Evolutionary conservation across 2,113 vertebrate species (phyloP).

Genomic region (Xiphophorus couchianus): DNA sequence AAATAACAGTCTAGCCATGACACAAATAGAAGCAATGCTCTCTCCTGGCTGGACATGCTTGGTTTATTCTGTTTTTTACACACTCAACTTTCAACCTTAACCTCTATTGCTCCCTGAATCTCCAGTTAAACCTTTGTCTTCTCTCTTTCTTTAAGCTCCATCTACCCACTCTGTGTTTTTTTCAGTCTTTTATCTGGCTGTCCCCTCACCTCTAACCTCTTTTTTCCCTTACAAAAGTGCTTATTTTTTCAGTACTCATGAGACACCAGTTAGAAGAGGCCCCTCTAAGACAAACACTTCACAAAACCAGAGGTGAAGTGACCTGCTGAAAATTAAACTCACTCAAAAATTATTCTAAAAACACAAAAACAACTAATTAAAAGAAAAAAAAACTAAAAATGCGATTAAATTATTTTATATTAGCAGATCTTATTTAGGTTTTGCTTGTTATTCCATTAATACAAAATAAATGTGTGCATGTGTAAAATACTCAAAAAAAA

Average conservation of each 20-base stretch:
- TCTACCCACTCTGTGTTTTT: slow-evolving; percentile 53
- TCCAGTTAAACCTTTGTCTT: slow-evolving; percentile 30
- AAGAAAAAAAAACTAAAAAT: background rate
- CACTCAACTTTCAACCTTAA: slow-evolving; percentile 66
- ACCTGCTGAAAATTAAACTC: slow-evolving; percentile 42
- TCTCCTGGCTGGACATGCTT: slow-evolving; percentile 53
- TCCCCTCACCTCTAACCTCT: slow-evolving; percentile 62
- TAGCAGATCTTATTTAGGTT: slow-evolving; percentile 20
- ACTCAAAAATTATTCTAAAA: slow-evolving; percentile 44
- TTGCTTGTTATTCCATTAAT: slow-evolving; percentile 3
- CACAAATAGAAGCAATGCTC: slow-evolving; percentile 54
- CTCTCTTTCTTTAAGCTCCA: background rate
- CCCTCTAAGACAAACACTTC: slow-evolving; percentile 56
- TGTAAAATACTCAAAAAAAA: background rate
- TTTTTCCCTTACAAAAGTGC: slow-evolving; percentile 50
- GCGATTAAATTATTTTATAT: slow-evolving; percentile 40
- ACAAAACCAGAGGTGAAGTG: slow-evolving; percentile 62
- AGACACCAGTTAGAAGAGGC: slow-evolving; percentile 58
- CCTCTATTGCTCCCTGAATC: slow-evolving; percentile 29
- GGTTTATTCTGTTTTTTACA: slow-evolving; percentile 52
- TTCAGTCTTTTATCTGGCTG: slow-evolving; percentile 50
- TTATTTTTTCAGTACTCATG: slow-evolving; percentile 39
- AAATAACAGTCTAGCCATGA: slow-evolving; percentile 57
- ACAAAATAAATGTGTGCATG: background rate
- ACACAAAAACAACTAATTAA: slow-evolving; percentile 54